A percentile compares a stretch with the other conserved stretches of the same genome.
Evolutionary conservation across 1,140 invertebrate species (phyloP).

Genomic region (Delia radicum): DNA sequence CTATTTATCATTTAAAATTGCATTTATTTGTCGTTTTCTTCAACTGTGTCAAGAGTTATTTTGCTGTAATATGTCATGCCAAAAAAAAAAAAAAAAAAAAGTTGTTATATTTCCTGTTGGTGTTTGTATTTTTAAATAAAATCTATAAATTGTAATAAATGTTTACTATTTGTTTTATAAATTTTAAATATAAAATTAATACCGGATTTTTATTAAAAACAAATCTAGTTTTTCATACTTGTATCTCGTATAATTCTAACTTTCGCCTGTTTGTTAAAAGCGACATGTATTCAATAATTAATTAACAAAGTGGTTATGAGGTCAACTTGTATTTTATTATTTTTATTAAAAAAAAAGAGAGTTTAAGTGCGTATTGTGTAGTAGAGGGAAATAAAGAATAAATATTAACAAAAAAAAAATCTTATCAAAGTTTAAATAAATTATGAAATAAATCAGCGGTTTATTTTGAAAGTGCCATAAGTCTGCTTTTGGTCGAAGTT

Average conservation of each 20-base stretch:
- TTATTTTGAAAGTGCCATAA: too few species aligned
- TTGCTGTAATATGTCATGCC: not conserved
- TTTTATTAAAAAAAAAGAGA: too few species aligned
- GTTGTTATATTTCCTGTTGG: not conserved
- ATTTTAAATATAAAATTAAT: not conserved
- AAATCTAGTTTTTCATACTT: not conserved
- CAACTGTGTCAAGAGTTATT: too few species aligned
- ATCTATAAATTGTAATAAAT: too few species aligned
- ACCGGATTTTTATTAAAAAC: not conserved
- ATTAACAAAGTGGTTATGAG: not conserved
- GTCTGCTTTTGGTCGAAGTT: too few species aligned
- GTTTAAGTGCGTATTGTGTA: not conserved
- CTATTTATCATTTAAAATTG: too few species aligned
- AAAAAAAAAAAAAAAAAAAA: not conserved
- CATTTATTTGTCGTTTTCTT: too few species aligned
- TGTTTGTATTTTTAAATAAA: not conserved
- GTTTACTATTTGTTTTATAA: not conserved
- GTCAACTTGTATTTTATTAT: not conserved
- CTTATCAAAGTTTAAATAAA: too few species aligned
- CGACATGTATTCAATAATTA: not conserved
- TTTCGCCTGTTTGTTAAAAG: not conserved
- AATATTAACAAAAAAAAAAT: too few species aligned
- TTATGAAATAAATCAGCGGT: too few species aligned
- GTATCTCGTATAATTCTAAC: not conserved
- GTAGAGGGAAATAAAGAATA: too few species aligned